A percentile compares a stretch with the other conserved stretches of the same genome.
Evolutionary conservation across 2,797 vertebrate species (phyloP).

Genomic region (Streptopelia turtur): DNA sequence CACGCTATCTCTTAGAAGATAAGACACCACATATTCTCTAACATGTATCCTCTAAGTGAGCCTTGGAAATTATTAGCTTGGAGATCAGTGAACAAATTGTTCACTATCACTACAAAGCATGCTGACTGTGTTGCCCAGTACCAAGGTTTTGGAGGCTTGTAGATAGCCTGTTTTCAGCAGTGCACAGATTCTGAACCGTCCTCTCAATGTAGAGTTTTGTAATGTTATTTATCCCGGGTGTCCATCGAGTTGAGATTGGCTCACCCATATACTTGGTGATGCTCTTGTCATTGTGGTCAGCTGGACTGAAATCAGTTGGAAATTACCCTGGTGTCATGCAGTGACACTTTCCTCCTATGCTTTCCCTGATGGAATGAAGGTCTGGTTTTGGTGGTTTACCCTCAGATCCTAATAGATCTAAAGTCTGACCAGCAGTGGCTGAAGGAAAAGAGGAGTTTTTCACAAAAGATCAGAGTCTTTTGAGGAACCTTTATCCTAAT

Average conservation of each 20-base stretch:
- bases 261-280: rapidly evolving
- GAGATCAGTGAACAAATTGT: background rate
- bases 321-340: background rate
- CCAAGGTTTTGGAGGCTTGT: background rate
- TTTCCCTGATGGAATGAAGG: background rate
- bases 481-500: background rate
- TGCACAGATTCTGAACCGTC: background rate
- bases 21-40: background rate
- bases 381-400: background rate
- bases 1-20: background rate
- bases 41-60: background rate
- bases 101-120: background rate
- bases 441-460: background rate
- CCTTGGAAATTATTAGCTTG: background rate
- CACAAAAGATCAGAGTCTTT: background rate
- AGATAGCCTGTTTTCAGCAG: background rate
- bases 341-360: background rate
- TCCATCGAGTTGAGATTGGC: background rate
- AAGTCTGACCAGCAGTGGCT: background rate
- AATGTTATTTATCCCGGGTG: background rate
- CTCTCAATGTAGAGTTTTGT: background rate
- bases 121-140: background rate
- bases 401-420: background rate
- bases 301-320: background rate
- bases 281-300: background rate